phyloP scores from a whole-genome alignment of 1,140 invertebrate genomes.

The Musca vetustissima region DNA sequence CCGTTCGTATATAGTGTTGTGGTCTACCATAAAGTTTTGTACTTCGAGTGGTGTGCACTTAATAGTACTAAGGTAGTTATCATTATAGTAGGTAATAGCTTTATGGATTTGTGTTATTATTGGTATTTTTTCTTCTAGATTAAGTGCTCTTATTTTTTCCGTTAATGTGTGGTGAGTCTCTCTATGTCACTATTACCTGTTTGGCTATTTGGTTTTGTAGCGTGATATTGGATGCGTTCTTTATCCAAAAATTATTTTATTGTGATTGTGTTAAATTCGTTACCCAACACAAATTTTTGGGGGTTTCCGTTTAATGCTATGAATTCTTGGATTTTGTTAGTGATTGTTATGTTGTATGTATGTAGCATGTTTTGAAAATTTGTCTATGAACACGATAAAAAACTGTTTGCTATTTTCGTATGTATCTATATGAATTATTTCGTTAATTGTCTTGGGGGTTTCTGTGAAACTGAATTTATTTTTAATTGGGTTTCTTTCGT shows the following conservation, averaged over 20 bases:
- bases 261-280: slow-evolving; percentile 27
- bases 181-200: slow-evolving; percentile 30
- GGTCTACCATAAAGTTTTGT: background rate
- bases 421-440: slow-evolving; percentile 29
- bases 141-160: slow-evolving; percentile 21
- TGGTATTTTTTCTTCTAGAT: background rate
- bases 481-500: slow-evolving; percentile 29
- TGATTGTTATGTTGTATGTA: slow-evolving; percentile 24
- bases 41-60: background rate
- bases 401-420: slow-evolving; percentile 20
- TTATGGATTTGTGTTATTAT: background rate
- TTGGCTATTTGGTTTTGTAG: slow-evolving; percentile 30
- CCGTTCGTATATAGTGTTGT: background rate
- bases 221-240: slow-evolving; percentile 26
- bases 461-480: slow-evolving; percentile 29
- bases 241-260: slow-evolving; percentile 25
- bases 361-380: slow-evolving; percentile 27
- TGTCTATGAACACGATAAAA: slow-evolving; percentile 28
- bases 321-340: slow-evolving; percentile 21
- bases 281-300: slow-evolving; percentile 23
- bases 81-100: background rate
- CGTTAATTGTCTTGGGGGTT: slow-evolving; percentile 28
- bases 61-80: background rate
- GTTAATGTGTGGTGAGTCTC: slow-evolving; percentile 26
- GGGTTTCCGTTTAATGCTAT: slow-evolving; percentile 21